phyloP scores from a whole-genome alignment of 2,888 invertebrate genomes.

The Trissonchulus sp. region DNA sequence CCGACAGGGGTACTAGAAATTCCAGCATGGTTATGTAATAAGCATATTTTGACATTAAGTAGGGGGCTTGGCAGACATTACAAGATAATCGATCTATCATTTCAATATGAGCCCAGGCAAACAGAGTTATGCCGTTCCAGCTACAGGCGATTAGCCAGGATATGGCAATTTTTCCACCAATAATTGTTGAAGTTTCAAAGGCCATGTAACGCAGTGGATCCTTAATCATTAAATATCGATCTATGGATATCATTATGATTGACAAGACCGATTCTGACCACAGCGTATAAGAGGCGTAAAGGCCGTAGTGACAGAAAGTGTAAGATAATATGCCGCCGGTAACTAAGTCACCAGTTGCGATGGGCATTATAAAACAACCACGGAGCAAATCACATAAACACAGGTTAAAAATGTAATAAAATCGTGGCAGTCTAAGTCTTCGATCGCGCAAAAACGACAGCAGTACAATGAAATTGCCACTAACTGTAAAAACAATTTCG shows the following conservation, averaged over 20 bases:
- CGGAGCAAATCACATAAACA: background rate
- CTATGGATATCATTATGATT: background rate
- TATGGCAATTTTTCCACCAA: background rate
- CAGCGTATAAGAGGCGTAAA: background rate
- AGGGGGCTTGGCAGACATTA: constrained; percentile 1
- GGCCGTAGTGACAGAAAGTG: background rate
- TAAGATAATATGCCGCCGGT: background rate
- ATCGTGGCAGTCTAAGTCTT: background rate
- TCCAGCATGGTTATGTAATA: background rate
- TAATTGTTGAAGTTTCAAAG: background rate
- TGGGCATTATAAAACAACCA: background rate
- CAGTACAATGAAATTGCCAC: background rate
- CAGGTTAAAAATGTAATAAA: background rate
- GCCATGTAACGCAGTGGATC: background rate
- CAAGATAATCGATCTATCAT: background rate
- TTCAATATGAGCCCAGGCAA: background rate
- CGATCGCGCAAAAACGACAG: background rate
- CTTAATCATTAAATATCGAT: constrained; percentile 4
- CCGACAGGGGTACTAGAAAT: background rate
- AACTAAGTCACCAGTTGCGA: background rate
- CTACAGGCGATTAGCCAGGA: background rate
- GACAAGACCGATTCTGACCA: background rate
- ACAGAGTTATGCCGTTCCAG: background rate
- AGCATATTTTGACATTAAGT: background rate
- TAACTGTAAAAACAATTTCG: background rate